Conservation (phyloP, 2,888 invertebrate species). For the Malacosoma neustria region DNA sequence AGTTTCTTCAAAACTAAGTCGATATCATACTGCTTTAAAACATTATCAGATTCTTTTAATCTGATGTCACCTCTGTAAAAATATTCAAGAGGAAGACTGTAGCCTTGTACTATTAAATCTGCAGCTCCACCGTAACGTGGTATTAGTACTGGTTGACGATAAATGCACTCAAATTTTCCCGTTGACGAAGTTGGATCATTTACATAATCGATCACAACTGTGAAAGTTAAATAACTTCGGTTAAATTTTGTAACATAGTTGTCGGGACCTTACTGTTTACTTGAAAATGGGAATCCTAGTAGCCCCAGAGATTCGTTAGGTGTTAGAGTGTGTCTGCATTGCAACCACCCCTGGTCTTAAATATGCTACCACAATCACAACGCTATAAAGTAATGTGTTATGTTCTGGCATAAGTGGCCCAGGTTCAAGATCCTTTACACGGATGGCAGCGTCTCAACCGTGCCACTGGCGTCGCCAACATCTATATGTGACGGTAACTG, state of each 20-base stretch:
- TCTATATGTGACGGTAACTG: no score
- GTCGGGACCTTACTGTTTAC: constrained; percentile 90
- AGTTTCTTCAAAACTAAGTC: constrained; percentile 29
- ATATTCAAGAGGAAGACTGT: constrained; percentile 38
- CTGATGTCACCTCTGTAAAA: constrained; percentile 45
- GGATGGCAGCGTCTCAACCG: no score
- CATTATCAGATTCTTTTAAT: constrained; percentile 26
- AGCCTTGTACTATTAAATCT: constrained; percentile 41
- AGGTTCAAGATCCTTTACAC: no score
- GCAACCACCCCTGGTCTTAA: no score
- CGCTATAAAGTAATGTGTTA: no score
- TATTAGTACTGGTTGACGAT: constrained; percentile 46
- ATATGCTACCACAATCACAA: no score
- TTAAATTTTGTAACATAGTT: constrained; percentile 85
- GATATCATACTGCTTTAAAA: constrained; percentile 32
- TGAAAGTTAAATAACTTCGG: constrained; percentile 80
- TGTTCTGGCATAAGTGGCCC: no score
- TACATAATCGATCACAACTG: constrained; percentile 71
- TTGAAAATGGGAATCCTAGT: no score
- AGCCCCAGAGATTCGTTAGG: no score
- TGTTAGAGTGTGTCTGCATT: no score
- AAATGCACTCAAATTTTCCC: constrained; percentile 76
- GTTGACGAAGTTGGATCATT: constrained; percentile 55
- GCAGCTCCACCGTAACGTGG: constrained; percentile 32
- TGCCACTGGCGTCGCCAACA: no score